Conservation (phyloP, 2,888 invertebrate genomes). For the Tenthredo scrophulariae region DNA sequence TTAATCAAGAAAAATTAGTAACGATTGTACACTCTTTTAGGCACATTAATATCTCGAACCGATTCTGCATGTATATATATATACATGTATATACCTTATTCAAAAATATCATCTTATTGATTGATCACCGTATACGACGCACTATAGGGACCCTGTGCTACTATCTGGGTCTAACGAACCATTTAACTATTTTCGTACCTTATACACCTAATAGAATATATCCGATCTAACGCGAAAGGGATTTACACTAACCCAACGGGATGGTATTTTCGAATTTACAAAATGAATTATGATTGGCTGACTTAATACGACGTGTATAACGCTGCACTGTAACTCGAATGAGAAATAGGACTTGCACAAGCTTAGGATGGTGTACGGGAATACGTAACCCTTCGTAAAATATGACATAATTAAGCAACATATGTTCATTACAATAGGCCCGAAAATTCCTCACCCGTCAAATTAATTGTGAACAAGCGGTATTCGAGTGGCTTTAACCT, state of each 20-base stretch:
- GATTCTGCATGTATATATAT: neutral
- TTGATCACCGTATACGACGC: conserved; percentile 15
- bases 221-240: neutral
- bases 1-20: conserved; percentile 62
- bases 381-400: conserved; percentile 31
- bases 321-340: neutral
- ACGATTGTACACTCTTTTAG: conserved; percentile 43
- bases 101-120: conserved; percentile 11
- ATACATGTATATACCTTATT: neutral
- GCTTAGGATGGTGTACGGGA: neutral
- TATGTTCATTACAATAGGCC: conserved; percentile 61
- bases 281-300: neutral
- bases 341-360: conserved; percentile 15
- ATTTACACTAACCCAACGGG: neutral
- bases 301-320: neutral
- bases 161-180: conserved; percentile 43
- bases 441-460: conserved; percentile 61
- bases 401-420: conserved; percentile 51
- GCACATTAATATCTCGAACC: conserved; percentile 7
- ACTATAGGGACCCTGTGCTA: neutral
- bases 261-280: neutral
- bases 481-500: conserved; percentile 16
- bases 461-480: conserved; percentile 67
- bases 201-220: neutral
- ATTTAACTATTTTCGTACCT: conserved; percentile 36